Evolutionary conservation across 2,113 vertebrate genomes (phyloP).

Genomic region (Hipposideros armiger): DNA sequence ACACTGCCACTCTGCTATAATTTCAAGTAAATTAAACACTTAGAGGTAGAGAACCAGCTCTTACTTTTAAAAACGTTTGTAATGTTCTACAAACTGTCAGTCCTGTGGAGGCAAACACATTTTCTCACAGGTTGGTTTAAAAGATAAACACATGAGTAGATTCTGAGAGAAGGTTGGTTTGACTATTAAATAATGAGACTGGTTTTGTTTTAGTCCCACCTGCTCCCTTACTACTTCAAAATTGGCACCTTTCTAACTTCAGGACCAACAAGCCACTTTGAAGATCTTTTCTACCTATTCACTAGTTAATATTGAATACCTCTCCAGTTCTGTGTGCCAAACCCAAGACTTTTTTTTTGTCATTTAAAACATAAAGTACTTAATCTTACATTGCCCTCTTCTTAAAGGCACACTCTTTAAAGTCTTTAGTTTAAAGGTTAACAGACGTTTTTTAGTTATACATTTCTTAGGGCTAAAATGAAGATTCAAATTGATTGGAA

Average conservation of each 20-base stretch:
- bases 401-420: slow-evolving; percentile 25
- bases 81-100: slow-evolving; percentile 43
- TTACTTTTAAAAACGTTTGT: slow-evolving; percentile 49
- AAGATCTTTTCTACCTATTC: slow-evolving; percentile 4
- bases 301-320: not conserved
- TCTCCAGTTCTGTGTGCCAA: not conserved
- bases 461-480: slow-evolving; percentile 12
- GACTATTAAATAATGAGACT: not conserved
- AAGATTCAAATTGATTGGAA: not conserved
- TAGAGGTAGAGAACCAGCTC: not conserved
- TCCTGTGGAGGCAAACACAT: not conserved
- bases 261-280: not conserved
- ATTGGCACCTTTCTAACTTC: slow-evolving; percentile 22
- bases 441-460: not conserved
- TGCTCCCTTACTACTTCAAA: not conserved
- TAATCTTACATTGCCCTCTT: not conserved
- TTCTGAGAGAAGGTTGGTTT: not conserved
- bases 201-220: slow-evolving; percentile 37
- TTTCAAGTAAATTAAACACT: slow-evolving; percentile 34
- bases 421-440: slow-evolving; percentile 11
- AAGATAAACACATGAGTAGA: not conserved
- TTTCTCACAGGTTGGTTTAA: slow-evolving; percentile 42
- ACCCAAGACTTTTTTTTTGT: not conserved
- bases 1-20: not conserved
- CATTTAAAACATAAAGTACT: slow-evolving; percentile 28